Base-by-base conservation (phyloP, 2,888 invertebrate genomes). In the Spilarctia lutea region DNA sequence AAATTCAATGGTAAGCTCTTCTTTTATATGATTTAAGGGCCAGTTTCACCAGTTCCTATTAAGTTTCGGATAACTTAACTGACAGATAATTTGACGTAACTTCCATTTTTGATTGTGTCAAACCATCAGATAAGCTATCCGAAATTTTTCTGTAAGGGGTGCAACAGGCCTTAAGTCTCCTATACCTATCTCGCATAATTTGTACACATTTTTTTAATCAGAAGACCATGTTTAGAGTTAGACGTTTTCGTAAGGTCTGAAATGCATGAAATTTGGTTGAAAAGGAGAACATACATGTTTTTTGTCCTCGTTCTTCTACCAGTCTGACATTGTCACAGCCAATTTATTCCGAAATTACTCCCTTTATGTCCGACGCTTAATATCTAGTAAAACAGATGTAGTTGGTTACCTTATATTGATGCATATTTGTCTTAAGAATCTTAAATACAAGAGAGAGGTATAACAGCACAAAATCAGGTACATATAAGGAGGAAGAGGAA, bases 1-100 rank as follows among this genome's bases (percentile, higher is more conserved):
- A 98, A 98, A 93, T 98, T 97, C 92, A 98, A 98, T 94, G 98
- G 98, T 96, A 84, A 95, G 93, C 27, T 63, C 4, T 39, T 39
- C 30, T 52, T 48, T 39, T 39, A 39, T 39, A 39, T 11, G 11
- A 39, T 39, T 11, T 39, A 39, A 39, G 39, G 39, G 11, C 35
- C 35, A 35, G 11, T 11, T 39, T 39, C 11, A 39, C 39, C 39
- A 39, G 39, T 39, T 39, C 10, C 39, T 39, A 11, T 1, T 39
- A 39, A 39, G 39, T 39, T 11, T 39, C 39, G 8, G 11, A 39
- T 39, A 39, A 8, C 39, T 35, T 35, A 35, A 4, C 3, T 8
- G 3, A 7, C 39, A 39, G 1, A 39, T 39, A 11, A 39, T 39
- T 39, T 39, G 39, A 39, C 39, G 11, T 39, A 39, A 11, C 39